Percentiles rank a stretch among this genome's conserved stretches.
These are phyloP conservation scores for Leptopilina myrica DNA, from an alignment of 2,888 invertebrate genomes.

Conservation along the genomic window DNA sequence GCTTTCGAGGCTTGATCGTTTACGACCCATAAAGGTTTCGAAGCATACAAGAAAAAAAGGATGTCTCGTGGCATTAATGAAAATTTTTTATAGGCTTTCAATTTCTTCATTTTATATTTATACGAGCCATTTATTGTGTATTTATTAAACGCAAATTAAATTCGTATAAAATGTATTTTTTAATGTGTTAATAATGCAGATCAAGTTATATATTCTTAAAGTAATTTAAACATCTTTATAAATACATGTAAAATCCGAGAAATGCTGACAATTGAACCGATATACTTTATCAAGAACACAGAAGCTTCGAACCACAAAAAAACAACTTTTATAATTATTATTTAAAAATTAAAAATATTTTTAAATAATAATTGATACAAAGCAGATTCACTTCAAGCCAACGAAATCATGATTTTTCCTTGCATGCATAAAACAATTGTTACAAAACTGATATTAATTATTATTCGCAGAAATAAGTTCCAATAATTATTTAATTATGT, in stretches of 20 bases:
- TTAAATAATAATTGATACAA: background rate
- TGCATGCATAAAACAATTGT: background rate
- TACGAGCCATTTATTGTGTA: background rate
- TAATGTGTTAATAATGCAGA: too few species aligned
- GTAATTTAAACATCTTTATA: too few species aligned
- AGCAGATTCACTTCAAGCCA: too few species aligned
- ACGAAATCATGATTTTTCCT: background rate
- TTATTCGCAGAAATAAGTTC: too few species aligned
- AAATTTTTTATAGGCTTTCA: conserved; percentile 16
- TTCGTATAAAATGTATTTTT: background rate
- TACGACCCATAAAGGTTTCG: background rate
- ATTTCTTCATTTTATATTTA: background rate
- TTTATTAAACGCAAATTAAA: background rate
- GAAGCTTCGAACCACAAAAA: too few species aligned
- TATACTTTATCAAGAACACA: too few species aligned
- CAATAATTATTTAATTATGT: too few species aligned
- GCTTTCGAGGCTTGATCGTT: conserved; percentile 36
- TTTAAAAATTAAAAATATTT: too few species aligned
- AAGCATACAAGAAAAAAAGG: conserved; percentile 22
- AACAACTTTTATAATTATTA: too few species aligned
- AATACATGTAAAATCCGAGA: too few species aligned
- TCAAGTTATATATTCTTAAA: too few species aligned
- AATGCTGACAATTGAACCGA: too few species aligned
- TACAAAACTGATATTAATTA: background rate
- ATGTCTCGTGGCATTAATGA: conserved; percentile 5